phyloP scores from a whole-genome alignment of 2,888 invertebrate species.

The Trichogramma dendrolimi region DNA sequence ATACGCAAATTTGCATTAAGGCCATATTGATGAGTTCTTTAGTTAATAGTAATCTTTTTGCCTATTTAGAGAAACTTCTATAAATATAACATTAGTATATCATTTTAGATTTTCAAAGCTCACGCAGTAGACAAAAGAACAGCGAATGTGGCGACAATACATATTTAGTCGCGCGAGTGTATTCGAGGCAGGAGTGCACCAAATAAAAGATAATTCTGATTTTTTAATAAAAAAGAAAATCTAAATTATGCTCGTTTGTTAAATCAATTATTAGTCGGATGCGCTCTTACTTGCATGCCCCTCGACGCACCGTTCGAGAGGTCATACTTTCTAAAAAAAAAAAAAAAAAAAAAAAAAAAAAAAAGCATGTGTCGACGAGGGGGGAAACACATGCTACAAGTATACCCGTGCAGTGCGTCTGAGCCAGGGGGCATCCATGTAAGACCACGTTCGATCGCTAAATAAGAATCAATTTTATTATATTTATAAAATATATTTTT shows the following conservation, averaged over 20 bases:
- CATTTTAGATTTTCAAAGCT: no score
- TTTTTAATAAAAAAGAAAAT: not conserved
- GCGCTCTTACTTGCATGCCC: conserved; percentile 52
- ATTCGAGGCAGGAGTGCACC: conserved; percentile 41
- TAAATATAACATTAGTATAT: no score
- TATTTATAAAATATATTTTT: conserved; percentile 11
- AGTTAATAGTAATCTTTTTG: no score
- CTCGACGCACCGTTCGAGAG: conserved; percentile 38
- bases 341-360: not conserved
- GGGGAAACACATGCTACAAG: conserved; percentile 19
- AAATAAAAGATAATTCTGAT: conserved; percentile 7
- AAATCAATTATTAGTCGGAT: conserved; percentile 38
- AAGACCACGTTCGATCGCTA: conserved; percentile 44
- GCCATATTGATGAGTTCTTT: no score
- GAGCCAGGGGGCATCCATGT: conserved; percentile 46
- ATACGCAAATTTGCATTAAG: no score
- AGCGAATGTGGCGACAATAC: no score
- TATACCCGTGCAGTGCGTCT: conserved; percentile 38
- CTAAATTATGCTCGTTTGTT: conserved; percentile 8
- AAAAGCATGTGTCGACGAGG: conserved; percentile 17
- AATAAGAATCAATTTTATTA: conserved; percentile 20
- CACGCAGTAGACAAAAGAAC: no score
- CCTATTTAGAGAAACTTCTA: no score
- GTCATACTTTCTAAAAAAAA: conserved; percentile 13
- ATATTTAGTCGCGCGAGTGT: conserved; percentile 32